Conservation (phyloP, 2,888 invertebrate species). For the Hirtodrosophila trivittata region DNA sequence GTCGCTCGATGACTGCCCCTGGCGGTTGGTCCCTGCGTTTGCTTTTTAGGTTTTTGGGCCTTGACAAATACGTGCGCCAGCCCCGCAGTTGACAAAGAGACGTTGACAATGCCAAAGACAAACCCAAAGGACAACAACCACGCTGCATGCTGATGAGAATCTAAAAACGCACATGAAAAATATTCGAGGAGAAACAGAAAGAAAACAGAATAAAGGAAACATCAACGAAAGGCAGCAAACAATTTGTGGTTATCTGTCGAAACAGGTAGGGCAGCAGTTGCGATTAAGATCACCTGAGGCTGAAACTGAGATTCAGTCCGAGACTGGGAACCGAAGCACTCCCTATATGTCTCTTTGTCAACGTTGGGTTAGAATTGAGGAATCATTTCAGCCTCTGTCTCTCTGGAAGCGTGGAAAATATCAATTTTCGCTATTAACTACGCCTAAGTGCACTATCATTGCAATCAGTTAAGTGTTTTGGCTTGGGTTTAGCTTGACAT, state of each 20-base stretch:
- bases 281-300: slow-evolving; percentile 60
- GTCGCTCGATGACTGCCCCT: slow-evolving; percentile 49
- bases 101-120: slow-evolving; percentile 64
- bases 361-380: slow-evolving; percentile 51
- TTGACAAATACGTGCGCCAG: slow-evolving; percentile 60
- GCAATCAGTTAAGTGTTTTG: slow-evolving; percentile 69
- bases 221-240: slow-evolving; percentile 54
- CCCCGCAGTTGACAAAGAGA: slow-evolving; percentile 67
- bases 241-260: slow-evolving; percentile 72
- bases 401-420: slow-evolving; percentile 64
- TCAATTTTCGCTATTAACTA: slow-evolving; percentile 59
- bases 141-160: slow-evolving; percentile 74
- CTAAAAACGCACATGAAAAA: slow-evolving; percentile 56
- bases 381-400: slow-evolving; percentile 19
- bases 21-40: slow-evolving; percentile 43
- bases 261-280: slow-evolving; percentile 51
- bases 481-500: slow-evolving; percentile 40
- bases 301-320: neutral
- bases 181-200: neutral
- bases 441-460: slow-evolving; percentile 50
- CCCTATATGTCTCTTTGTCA: slow-evolving; percentile 61
- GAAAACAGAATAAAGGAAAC: slow-evolving; percentile 19
- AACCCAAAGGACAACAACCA: slow-evolving; percentile 58
- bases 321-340: slow-evolving; percentile 16
- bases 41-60: neutral